Evolutionary conservation across 2,113 vertebrate species (phyloP).

Genomic region (Herpetotheres cachinnans): DNA sequence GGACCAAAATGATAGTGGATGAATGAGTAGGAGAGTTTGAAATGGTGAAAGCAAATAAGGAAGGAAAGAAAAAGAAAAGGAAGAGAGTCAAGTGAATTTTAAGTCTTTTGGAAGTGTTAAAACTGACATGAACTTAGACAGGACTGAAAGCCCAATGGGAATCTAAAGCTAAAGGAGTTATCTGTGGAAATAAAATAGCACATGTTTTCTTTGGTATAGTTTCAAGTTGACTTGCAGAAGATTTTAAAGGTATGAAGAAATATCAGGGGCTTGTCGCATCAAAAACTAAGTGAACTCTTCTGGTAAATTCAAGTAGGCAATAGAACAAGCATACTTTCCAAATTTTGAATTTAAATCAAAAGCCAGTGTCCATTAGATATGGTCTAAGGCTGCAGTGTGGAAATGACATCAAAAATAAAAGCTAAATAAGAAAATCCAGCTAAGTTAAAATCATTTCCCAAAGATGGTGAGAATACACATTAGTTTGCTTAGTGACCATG

Average conservation of each 20-base stretch:
- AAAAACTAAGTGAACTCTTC: conserved; percentile 53
- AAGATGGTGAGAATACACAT: neutral
- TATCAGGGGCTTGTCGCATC: neutral
- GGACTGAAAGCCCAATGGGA: conserved; percentile 46
- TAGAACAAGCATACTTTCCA: conserved; percentile 7
- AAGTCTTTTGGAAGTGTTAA: conserved; percentile 64
- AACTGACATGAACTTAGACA: conserved; percentile 75
- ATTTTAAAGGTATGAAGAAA: neutral
- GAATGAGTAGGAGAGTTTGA: conserved; percentile 73
- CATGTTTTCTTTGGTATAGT: neutral
- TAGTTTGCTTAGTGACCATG: neutral
- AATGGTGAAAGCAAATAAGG: conserved; percentile 77
- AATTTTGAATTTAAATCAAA: conserved; percentile 1
- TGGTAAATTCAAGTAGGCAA: neutral
- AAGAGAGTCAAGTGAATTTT: conserved; percentile 80
- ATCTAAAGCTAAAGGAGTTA: conserved; percentile 41
- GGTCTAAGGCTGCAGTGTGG: neutral
- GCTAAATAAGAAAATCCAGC: conserved; percentile 27
- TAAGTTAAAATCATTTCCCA: conserved; percentile 61
- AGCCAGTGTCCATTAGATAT: neutral
- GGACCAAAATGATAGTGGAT: conserved; percentile 72
- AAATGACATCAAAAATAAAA: conserved; percentile 24
- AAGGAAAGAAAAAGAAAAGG: conserved; percentile 77
- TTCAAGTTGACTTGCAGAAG: neutral
- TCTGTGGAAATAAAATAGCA: neutral